These are phyloP conservation scores for Sminthurinus signatus DNA, from an alignment of 1,140 invertebrate species.

Conservation along the genomic window DNA sequence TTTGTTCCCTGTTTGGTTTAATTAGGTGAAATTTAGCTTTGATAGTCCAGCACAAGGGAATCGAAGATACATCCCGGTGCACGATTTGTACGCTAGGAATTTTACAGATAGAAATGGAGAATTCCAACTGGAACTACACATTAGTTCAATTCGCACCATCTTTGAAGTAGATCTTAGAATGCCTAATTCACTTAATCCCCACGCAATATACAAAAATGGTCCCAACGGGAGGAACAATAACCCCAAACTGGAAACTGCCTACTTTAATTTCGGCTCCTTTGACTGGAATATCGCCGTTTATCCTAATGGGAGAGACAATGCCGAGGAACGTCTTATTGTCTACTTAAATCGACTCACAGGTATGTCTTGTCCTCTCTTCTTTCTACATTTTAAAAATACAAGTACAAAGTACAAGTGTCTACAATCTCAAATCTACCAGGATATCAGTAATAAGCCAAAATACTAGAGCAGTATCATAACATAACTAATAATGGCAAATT, in stretches of 20 bases:
- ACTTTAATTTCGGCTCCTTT: conserved; percentile 70
- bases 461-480: no score
- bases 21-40: conserved; percentile 68
- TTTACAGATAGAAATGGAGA: conserved; percentile 78
- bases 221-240: conserved; percentile 30
- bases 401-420: no score
- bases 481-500: no score
- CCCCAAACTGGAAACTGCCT: conserved; percentile 60
- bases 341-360: conserved; percentile 66
- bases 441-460: no score
- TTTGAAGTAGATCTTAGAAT: conserved; percentile 65
- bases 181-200: conserved; percentile 46
- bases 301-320: conserved; percentile 53
- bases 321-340: conserved; percentile 53
- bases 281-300: conserved; percentile 76
- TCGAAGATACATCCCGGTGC: conserved; percentile 69
- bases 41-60: conserved; percentile 67
- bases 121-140: conserved; percentile 71
- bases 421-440: no score
- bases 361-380: conserved; percentile 60
- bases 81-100: conserved; percentile 59
- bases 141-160: conserved; percentile 67
- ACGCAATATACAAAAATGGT: conserved; percentile 23
- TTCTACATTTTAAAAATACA: conserved; percentile 64
- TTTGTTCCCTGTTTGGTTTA: no score